Percentiles rank a stretch among this genome's conserved stretches.
These are phyloP conservation scores for Propithecus coquereli DNA, from an alignment of 2,113 vertebrate species.

Conservation along the genomic window DNA sequence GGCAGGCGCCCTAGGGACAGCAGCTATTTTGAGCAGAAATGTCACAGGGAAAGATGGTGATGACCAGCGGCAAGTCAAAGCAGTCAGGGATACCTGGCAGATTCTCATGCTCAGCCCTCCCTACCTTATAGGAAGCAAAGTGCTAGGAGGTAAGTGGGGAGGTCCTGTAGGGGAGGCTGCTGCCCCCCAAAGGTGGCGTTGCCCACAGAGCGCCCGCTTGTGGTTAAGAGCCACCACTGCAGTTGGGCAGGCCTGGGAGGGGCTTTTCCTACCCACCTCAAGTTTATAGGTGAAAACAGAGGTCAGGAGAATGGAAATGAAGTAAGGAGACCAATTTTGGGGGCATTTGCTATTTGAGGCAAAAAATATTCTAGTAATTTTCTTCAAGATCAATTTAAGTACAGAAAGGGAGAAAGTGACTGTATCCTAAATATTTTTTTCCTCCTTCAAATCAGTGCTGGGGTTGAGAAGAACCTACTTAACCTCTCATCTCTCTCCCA, in stretches of 20 bases:
- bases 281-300: not conserved
- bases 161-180: not conserved
- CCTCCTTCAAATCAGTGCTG: not conserved
- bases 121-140: not conserved
- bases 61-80: not conserved
- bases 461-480: not conserved
- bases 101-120: not conserved
- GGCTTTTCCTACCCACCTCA: not conserved
- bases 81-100: not conserved
- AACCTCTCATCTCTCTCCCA: not conserved
- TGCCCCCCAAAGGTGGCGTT: not conserved
- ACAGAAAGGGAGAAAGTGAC: not conserved
- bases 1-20: not conserved
- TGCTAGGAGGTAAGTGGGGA: not conserved
- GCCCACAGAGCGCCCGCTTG: not conserved
- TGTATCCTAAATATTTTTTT: not conserved
- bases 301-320: not conserved
- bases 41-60: not conserved
- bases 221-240: not conserved
- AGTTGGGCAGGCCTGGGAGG: not conserved
- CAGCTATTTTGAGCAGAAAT: not conserved
- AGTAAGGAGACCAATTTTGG: not conserved
- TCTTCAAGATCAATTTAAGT: not conserved
- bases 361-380: not conserved
- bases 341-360: not conserved